Evolutionary conservation across 1,140 invertebrate genomes (phyloP), one percentile per base, ranked within the genome.

Genomic region (Leptinotarsa defecta): DNA sequence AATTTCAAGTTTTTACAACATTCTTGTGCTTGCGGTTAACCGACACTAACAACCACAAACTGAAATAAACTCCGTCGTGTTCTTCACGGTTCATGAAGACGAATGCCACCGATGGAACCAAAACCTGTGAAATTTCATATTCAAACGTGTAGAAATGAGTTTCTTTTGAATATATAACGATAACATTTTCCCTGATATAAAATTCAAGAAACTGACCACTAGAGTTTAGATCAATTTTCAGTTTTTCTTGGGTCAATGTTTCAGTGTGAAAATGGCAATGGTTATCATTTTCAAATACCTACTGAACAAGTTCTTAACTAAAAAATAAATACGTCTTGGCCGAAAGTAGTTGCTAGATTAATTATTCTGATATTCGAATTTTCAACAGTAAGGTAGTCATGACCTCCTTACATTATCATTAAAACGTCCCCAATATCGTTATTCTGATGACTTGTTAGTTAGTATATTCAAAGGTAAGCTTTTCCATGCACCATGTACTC

Each of bases 11-110:
- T 57, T 57, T 57, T 57, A 57, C n/a, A 57, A 19, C 52, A 57
- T 57, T 57, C 52, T 57, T 57, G 34, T 19, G 52, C 52, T 57
- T 57, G 52, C 52, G 52, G 52, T 57, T 57, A 57, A 57, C 52
- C 52, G 52, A 17, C 52, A 57, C 15, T n/a, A 57, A 4, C n/a
- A 57, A 57, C 52, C 52, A 57, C 52, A 57, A 17, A 15, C n/a
- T 57, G 52, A 57, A 57, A 57, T 57, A 17, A 57, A 57, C 52
- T 57, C 52, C 13, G n/a, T 57, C 52, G 52, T 57, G 52, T 57
- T 17, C 52, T 57, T 57, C 52, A 57, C 52, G 52, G 52, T 57
- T 57, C 52, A 57, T 57, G 52, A 19, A 17, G 15, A 57, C 52
- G 15, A 57, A 57, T 57, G 52, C 52, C 13, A 57, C n/a, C n/a